Evolutionary conservation across 2,113 vertebrate species (phyloP), one percentile per base, ranked within the genome.

Genomic region (Hucho hucho): DNA sequence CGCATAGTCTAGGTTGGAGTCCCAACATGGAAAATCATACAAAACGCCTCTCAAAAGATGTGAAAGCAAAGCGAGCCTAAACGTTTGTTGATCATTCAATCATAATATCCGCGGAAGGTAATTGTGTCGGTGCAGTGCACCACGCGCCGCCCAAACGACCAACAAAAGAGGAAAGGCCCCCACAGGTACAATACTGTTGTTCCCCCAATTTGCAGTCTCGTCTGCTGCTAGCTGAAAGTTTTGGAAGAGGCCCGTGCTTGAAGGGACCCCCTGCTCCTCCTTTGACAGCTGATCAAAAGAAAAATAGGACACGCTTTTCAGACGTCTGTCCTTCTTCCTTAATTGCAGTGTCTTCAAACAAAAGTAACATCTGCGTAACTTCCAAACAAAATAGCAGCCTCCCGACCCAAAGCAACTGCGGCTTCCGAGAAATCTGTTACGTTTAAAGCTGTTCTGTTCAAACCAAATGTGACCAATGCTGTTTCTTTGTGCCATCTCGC

Each of bases 251-350:
- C 83, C 80, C 81, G 79, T 83, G 87, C 85, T 67, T 24, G 79
- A 83, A 83, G 78, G 84, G 87, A 90, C 89, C 91, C 90, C 93
- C 92, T 86, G 89, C 88, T 90, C 91, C 83, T 93, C 89, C 84
- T 94, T 88, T 93, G 93, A 92, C 94, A 92, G 91, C 89, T 90
- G 92, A 94, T 94, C 92, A 94, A 94, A 90, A 93, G 92, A 89
- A 92, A 93, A 93, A 91, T 92, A 92, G 94, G 92, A 94, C 93
- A 92, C 89, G 92, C 94, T 93, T 93, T 89, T 93, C 91, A 93
- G 92, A 93, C 92, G 91, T 91, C 89, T 89, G 92, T 92, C 89
- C 91, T 87, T 90, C 89, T 87, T 89, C 84, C 92, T 93, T 93
- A 94, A 91, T 93, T 93, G 92, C 93, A 92, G 91, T 87, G 89